phyloP scores from a whole-genome alignment of 2,888 invertebrate genomes.

The Polyommatus icarus region DNA sequence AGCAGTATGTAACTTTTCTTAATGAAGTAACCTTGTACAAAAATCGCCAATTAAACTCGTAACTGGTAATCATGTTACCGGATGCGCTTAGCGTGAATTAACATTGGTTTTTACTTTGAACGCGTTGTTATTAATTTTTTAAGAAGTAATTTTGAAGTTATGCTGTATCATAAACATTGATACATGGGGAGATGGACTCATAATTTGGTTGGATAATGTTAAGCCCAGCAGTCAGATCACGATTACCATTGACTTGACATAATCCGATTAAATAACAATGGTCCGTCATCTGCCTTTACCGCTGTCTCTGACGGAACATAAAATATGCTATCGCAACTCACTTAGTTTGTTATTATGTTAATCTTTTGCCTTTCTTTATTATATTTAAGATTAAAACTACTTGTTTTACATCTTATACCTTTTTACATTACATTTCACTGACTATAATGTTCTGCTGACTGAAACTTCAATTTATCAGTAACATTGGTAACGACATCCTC shows the following conservation, averaged over 20 bases:
- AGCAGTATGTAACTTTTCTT: background rate
- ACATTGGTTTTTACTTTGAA: background rate
- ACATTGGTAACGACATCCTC: background rate
- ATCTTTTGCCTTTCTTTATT: background rate
- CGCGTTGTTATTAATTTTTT: background rate
- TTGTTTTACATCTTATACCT: background rate
- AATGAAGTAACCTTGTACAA: conserved; percentile 4
- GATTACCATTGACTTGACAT: no score
- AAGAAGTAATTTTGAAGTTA: background rate
- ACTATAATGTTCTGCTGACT: no score
- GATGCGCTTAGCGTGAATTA: background rate
- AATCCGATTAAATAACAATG: no score
- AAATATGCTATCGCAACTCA: no score
- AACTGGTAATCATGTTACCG: background rate
- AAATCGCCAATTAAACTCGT: background rate
- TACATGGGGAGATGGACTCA: no score
- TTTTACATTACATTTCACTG: background rate
- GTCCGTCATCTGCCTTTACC: no score
- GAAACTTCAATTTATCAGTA: background rate
- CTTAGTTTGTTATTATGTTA: no score
- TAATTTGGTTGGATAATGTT: no score
- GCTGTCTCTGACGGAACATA: no score
- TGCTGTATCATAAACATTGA: no score
- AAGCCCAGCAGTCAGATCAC: no score
- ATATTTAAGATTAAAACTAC: background rate